Conservation (phyloP, 2,113 vertebrate species). For the Brachypteracias leptosomus region DNA sequence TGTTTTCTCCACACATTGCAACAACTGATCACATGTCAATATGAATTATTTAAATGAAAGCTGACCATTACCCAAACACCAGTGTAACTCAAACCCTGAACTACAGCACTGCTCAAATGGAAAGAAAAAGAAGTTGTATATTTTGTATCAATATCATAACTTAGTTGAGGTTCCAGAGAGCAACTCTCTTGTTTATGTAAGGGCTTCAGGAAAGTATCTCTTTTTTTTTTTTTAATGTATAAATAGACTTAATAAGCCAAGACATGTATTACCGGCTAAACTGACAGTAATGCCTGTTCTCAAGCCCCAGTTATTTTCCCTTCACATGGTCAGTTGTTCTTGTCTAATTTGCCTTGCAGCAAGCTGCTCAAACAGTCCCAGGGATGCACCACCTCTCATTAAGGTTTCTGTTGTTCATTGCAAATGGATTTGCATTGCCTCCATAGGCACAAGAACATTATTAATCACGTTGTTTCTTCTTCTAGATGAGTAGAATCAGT, state of each 20-base stretch:
- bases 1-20: not conserved
- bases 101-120: not conserved
- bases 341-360: not conserved
- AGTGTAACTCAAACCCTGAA: not conserved
- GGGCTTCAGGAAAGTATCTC: not conserved
- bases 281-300: not conserved
- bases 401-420: not conserved
- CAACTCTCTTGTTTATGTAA: not conserved
- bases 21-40: not conserved
- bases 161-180: not conserved
- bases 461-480: not conserved
- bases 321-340: not conserved
- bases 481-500: not conserved
- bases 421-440: not conserved
- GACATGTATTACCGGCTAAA: not conserved
- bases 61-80: not conserved
- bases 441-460: not conserved
- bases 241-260: not conserved
- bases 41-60: not conserved
- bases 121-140: not conserved
- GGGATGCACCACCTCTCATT: not conserved
- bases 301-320: not conserved
- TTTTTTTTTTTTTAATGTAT: not conserved
- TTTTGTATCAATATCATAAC: not conserved
- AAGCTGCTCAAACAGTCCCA: not conserved